phyloP scores from a whole-genome alignment of 2,888 invertebrate species.

The Ferrisia virgata region DNA sequence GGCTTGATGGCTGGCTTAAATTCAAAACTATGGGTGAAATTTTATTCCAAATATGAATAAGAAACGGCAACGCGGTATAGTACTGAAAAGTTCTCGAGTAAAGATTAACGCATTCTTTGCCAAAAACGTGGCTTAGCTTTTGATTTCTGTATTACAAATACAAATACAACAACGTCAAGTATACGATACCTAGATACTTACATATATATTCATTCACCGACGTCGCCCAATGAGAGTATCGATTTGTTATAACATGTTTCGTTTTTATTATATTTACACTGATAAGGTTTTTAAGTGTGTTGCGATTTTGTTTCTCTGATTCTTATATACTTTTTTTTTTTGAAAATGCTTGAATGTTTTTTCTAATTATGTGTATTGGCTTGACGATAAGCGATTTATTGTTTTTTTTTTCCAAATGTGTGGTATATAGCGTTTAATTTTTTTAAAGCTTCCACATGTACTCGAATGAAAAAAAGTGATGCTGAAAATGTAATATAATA shows the following conservation, averaged over 20 bases:
- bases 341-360: not conserved
- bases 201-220: not conserved
- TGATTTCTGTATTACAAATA: not conserved
- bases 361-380: not conserved
- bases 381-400: too few relatives aligned
- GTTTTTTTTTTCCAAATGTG: too few relatives aligned
- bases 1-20: not conserved
- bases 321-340: not conserved
- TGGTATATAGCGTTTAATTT: too few relatives aligned
- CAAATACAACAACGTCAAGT: too few relatives aligned
- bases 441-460: too few relatives aligned
- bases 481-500: too few relatives aligned
- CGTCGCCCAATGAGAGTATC: not conserved
- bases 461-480: too few relatives aligned
- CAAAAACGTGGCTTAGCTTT: not conserved
- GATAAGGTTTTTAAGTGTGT: not conserved
- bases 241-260: not conserved
- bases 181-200: too few relatives aligned
- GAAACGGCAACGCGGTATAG: not conserved
- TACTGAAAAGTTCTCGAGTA: not conserved
- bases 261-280: not conserved
- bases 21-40: conserved; percentile 15
- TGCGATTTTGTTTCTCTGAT: not conserved
- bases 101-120: conserved; percentile 5
- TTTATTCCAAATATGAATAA: not conserved